Conservation (phyloP, 1,140 invertebrate species). For the Drosophila lini region DNA sequence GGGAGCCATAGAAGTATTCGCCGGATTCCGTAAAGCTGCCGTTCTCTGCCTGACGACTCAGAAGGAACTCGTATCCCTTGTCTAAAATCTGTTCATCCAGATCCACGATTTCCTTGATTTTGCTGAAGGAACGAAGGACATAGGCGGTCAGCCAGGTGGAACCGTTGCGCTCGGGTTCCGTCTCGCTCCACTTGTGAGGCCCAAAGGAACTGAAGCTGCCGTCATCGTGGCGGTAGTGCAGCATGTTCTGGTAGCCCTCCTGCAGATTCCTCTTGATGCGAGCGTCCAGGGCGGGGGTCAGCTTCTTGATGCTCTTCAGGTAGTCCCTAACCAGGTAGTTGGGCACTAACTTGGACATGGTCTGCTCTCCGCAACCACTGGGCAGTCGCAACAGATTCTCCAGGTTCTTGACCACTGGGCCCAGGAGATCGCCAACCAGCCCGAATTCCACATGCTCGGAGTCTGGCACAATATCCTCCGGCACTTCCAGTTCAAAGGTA, state of each 20-base stretch:
- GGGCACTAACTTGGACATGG: conserved; percentile 96
- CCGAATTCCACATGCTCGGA: conserved; percentile 90
- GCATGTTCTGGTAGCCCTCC: conserved; percentile 97
- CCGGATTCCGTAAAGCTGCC: conserved; percentile 94
- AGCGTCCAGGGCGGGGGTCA: conserved; percentile 86
- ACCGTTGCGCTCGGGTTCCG: conserved; percentile 86
- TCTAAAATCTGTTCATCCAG: conserved; percentile 90
- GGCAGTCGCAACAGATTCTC: conserved; percentile 92
- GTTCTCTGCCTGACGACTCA: conserved; percentile 89
- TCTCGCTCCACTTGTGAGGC: conserved; percentile 64
- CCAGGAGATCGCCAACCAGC: conserved; percentile 91
- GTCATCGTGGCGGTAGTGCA: conserved; percentile 94
- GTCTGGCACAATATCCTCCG: conserved; percentile 88
- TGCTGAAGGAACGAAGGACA: conserved; percentile 93
- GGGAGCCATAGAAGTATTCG: conserved; percentile 89
- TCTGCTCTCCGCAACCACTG: conserved; percentile 97
- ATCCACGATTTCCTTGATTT: conserved; percentile 91
- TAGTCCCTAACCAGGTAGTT: conserved; percentile 95
- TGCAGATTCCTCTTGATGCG: conserved; percentile 91
- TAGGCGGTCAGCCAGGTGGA: conserved; percentile 98
- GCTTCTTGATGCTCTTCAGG: conserved; percentile 74
- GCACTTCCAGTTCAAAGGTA: conserved; percentile 89
- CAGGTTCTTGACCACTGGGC: conserved; percentile 90
- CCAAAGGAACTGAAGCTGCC: conserved; percentile 98
- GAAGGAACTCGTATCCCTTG: conserved; percentile 92